Evolutionary conservation across 2,797 vertebrate genomes (phyloP).

Genomic region (Molossus molossus): DNA sequence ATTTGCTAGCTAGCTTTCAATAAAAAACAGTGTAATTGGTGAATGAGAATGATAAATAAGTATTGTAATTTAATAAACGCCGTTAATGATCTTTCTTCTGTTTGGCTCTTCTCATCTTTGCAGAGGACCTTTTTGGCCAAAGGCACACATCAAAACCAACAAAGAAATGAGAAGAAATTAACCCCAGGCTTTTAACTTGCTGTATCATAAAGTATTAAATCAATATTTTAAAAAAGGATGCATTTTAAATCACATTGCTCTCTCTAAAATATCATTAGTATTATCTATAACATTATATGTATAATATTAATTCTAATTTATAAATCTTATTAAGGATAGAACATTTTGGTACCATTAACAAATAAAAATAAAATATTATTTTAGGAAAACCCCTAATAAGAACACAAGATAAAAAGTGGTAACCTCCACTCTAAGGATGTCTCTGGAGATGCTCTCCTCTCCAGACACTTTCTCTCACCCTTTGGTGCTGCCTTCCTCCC

Average conservation of each 20-base stretch:
- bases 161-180: constrained; percentile 8
- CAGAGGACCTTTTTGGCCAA: not conserved
- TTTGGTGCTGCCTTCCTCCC: not conserved
- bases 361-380: constrained; percentile 29
- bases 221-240: not conserved
- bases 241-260: constrained; percentile 11
- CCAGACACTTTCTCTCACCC: not conserved
- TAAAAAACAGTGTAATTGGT: not conserved
- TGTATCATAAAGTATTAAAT: constrained; percentile 29
- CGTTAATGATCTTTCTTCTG: not conserved
- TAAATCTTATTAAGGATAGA: not conserved
- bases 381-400: not conserved
- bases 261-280: not conserved
- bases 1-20: not conserved
- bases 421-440: not conserved
- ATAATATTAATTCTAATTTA: not conserved
- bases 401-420: not conserved
- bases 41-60: not conserved
- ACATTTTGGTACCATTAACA: not conserved
- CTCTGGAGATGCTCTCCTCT: not conserved
- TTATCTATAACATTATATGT: not conserved
- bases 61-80: not conserved
- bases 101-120: not conserved
- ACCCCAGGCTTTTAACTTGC: not conserved
- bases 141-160: not conserved